These are phyloP conservation scores for Elmis aenea DNA, from an alignment of 2,888 invertebrate species.

Conservation along the genomic window DNA sequence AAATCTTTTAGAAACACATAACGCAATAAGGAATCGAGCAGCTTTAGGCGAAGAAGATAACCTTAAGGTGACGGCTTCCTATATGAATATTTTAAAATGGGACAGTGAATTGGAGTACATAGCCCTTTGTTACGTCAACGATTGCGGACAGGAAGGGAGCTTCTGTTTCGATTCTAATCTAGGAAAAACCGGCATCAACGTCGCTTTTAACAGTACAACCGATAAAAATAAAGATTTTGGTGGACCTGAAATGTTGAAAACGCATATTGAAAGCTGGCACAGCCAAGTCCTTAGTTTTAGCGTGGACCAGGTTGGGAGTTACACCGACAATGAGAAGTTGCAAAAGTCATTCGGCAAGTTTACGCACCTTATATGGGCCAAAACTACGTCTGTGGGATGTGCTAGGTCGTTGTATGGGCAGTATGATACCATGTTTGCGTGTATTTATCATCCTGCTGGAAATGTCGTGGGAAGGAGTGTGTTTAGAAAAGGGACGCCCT, in stretches of 20 bases:
- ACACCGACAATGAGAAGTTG: background rate
- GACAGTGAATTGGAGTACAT: slow-evolving; percentile 7
- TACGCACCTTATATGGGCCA: slow-evolving; percentile 3
- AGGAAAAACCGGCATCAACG: background rate
- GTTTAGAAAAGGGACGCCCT: slow-evolving; percentile 3
- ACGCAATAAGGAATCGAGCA: background rate
- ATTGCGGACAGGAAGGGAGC: background rate
- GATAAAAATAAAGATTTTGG: background rate
- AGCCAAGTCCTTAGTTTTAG: background rate
- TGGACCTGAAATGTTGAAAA: background rate
- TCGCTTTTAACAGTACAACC: background rate
- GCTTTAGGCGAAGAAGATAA: slow-evolving; percentile 1
- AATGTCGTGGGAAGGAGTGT: slow-evolving; percentile 1
- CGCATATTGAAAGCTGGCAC: background rate
- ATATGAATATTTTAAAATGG: slow-evolving; percentile 4
- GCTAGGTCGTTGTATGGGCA: slow-evolving; percentile 4
- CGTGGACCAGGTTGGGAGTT: background rate
- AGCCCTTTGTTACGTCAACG: slow-evolving; percentile 10
- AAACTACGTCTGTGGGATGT: slow-evolving; percentile 3
- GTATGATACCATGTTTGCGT: slow-evolving; percentile 3
- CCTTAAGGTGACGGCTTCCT: background rate
- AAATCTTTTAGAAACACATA: slow-evolving; percentile 2
- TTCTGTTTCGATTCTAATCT: background rate
- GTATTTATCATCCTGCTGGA: slow-evolving; percentile 3
- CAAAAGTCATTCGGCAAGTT: background rate